Percentiles rank a stretch among this genome's conserved stretches.
These are phyloP conservation scores for Ibidorhyncha struthersii DNA, from an alignment of 2,113 vertebrate species.

Conservation along the genomic window DNA sequence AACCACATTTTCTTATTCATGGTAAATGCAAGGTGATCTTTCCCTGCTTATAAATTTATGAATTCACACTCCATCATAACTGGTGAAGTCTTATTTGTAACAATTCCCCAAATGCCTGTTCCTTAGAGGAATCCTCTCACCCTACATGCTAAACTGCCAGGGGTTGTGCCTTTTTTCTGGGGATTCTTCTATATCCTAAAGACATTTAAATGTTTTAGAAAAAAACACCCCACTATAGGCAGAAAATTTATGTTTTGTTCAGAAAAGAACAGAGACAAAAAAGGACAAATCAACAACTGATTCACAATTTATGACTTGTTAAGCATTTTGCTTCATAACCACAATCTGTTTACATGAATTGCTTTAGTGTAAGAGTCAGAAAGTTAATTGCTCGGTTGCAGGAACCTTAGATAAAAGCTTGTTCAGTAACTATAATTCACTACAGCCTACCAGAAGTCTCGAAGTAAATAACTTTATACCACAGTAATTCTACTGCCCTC, in stretches of 20 bases:
- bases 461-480: slow-evolving; percentile 33
- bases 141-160: not conserved
- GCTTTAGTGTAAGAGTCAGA: slow-evolving; percentile 44
- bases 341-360: slow-evolving; percentile 63
- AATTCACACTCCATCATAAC: not conserved
- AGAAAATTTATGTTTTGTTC: slow-evolving; percentile 23
- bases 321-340: slow-evolving; percentile 67
- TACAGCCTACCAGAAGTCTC: slow-evolving; percentile 50
- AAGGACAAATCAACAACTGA: slow-evolving; percentile 3
- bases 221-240: not conserved
- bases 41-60: not conserved
- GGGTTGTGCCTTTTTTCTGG: not conserved
- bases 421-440: slow-evolving; percentile 47
- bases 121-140: not conserved
- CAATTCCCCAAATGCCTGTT: not conserved
- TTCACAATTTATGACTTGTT: slow-evolving; percentile 42
- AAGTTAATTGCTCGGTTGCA: slow-evolving; percentile 69
- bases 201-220: not conserved
- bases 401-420: slow-evolving; percentile 64
- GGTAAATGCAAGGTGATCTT: not conserved
- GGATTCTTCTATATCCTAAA: not conserved
- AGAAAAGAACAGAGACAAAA: not conserved
- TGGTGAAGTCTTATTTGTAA: not conserved
- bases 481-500: slow-evolving; percentile 4
- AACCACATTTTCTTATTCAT: not conserved